Evolutionary conservation across 2,888 invertebrate species (phyloP), one percentile per base, ranked within the genome.

Genomic region (Pheosia tremula): DNA sequence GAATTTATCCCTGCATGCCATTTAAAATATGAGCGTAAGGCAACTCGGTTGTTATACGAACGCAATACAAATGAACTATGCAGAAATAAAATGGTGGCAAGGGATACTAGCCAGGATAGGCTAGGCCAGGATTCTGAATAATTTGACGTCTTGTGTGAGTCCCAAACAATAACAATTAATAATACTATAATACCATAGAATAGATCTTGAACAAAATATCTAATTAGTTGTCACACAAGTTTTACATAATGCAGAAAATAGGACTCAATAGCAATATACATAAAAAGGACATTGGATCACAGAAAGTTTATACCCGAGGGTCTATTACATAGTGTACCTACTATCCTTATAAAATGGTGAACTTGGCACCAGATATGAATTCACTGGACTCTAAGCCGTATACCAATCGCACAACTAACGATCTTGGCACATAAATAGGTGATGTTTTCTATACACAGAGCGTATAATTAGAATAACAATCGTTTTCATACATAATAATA

Each of bases 401-500:
- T 24, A 24, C 24, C 24, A 24, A 24, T 24, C 24, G 24, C 1
- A 24, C 24, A 24, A 4, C 47, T 4, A 47, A 4, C 3, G 3
- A 47, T 47, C 47, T 47, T 47, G 47, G 47, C 47, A 11, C 47
- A 47, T 47, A n/a, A 47, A 47, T n/a, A n/a, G n/a, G 11, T 47
- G 47, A 47, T 47, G 6, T 47, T 47, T 47, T 47, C 11, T n/a
- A 47, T n/a, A 47, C 47, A 47, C 9, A 3, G 45, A 45, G 10
- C n/a, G 4, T 50, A 50, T 50, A 24, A 50, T 50, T 50, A 50
- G 50, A 50, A 50, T 13, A 50, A 50, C 50, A 13, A 50, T 50
- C 10, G 24, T 50, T 50, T 50, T 50, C 50, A 50, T 24, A 50
- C 50, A 24, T 9, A 24, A 49, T 10, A 24, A 8, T 57, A 39